Base-by-base conservation (phyloP, 2,797 vertebrate genomes). In the Macroramphosus scolopax region DNA sequence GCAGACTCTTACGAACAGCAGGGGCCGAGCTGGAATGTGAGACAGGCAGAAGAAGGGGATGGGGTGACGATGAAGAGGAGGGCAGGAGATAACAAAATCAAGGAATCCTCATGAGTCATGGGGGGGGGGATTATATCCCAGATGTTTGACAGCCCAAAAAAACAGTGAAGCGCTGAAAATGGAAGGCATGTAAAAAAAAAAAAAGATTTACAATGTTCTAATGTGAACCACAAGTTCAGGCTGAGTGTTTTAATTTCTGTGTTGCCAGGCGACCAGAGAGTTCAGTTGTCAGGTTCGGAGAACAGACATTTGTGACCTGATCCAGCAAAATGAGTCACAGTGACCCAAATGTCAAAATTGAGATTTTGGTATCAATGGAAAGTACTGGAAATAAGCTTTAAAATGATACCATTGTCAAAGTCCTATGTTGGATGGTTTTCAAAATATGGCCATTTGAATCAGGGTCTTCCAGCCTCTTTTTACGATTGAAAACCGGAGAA, bases 101-200 rank as follows among this genome's bases (percentile, higher is more conserved):
- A 53, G 51, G 44, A 65, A 69, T 64, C 40, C 68, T 2, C 38
- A 63, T 69, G 70, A 78, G 54, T 81, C 75, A 65, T 17, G n/a
- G 38, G 45, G 34, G 28, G 56, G 50, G 45, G 58, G 51, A 54
- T 33, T 64, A 77, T 54, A 68, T 42, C 41, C 17, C n/a, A n/a
- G n/a, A n/a, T n/a, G 33, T 7, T 29, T 57, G 61, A 67, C 62
- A 63, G 41, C 17, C 35, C 29, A n/a, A n/a, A 33, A 59, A 55
- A 51, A 67, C 44, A 41, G 45, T 5, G 60, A 67, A 25, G 58
- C 28, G 42, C 51, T 47, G 42, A 45, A 55, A 58, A 36, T 38
- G 8, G 33, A 67, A 30, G 41, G 12, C 30, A 1, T 47, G 39
- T 26, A 11, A 49, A 40, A 31, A 22, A 28, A 54, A 35, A 38